Base-by-base conservation (phyloP, 2,888 invertebrate genomes). In the Penaeus monodon region DNA sequence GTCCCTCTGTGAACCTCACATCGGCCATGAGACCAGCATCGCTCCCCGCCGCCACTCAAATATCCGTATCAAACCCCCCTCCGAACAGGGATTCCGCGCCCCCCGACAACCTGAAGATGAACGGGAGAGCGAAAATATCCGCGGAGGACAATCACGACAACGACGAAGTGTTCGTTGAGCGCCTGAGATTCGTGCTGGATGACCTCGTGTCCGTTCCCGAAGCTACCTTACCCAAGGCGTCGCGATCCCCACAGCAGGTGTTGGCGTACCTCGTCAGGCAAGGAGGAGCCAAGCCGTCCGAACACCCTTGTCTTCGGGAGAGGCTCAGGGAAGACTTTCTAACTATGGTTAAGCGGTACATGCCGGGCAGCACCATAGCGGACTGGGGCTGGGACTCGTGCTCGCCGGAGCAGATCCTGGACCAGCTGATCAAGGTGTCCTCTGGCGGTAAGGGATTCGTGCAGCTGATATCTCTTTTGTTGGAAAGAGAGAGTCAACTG, bases 141-240 rank as follows among this genome's bases (percentile, higher is more conserved):
- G 24, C 77, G 17, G 38, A 77, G 20, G 82, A 63, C 2, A 73
- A 38, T 2, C 57, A 57, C 3, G 44, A 49, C 22, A 57, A 38
- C 2, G 86, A 86, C 77, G 78, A 70, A 8, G 78, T 20, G 20
- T 86, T 86, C 81, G 76, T 81, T 70, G 77, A 64, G 33, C 86
- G 82, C 12, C 78, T 86, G 44, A 81, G 68, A 29, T 57, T 86
- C 20, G 86, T 86, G 29, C 64, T 86, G 38, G 78, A 77, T 44
- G 86, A 86, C 64, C 64, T 86, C 20, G 33, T 86, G 22, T 82
- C 86, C 3, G 85, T 85, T 2, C 86, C 86, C 27, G 86, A 81
- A 73, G 86, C 78, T 20, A 63, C 82, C 1, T 65, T 86, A 44
- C 86, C 77, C 44, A 57, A 81, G 33, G 38, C 70, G 77, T 77